A percentile compares a stretch with the other conserved stretches of the same genome.
phyloP scores from a whole-genome alignment of 2,113 vertebrate species.

The Oreocharis arfaki region DNA sequence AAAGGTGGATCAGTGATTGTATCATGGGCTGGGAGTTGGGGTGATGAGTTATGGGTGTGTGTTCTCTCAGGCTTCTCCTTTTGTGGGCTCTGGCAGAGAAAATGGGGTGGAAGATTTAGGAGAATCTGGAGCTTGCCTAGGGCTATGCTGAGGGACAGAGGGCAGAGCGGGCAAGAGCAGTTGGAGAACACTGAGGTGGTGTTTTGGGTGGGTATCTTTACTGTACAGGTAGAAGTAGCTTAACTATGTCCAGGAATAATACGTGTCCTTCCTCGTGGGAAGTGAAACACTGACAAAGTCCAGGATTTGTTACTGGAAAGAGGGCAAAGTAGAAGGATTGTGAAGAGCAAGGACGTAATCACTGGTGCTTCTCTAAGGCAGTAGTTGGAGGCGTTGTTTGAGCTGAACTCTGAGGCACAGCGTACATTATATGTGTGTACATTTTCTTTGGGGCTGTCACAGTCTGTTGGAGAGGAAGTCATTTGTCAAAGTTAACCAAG shows the following conservation, averaged over 20 bases:
- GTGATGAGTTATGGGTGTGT: neutral
- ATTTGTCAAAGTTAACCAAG: neutral
- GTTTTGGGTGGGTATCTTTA: neutral
- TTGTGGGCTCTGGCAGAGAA: neutral
- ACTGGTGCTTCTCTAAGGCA: neutral
- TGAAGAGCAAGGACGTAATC: neutral
- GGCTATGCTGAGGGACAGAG: neutral
- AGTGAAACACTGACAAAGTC: neutral
- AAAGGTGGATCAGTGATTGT: accelerated
- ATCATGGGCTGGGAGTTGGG: neutral
- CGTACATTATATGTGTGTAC: accelerated
- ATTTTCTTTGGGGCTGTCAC: neutral
- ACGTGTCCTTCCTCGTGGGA: neutral
- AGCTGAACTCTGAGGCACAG: neutral
- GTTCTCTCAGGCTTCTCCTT: neutral
- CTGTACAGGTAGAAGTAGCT: neutral
- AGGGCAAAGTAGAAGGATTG: neutral
- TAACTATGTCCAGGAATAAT: neutral
- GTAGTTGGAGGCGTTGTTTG: neutral
- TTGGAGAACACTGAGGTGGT: neutral
- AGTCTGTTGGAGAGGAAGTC: neutral
- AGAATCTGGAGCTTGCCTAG: neutral
- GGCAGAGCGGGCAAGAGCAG: neutral
- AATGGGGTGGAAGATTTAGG: neutral
- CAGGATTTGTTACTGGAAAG: neutral